Conservation (phyloP, 1,140 invertebrate species). For the Heliconius nattereri region DNA sequence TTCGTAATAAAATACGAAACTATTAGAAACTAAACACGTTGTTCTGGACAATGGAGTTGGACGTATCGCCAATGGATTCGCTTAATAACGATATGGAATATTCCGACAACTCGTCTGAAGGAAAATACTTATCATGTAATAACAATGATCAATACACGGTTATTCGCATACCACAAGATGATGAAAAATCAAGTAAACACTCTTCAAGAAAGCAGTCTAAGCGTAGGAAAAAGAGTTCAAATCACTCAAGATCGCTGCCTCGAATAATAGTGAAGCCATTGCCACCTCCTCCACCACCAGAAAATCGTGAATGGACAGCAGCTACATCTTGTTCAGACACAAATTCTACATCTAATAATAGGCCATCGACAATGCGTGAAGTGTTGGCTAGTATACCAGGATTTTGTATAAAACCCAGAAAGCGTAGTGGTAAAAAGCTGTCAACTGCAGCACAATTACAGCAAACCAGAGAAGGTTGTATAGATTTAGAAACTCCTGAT, state of each 20-base stretch:
- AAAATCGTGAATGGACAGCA: conserved; percentile 75
- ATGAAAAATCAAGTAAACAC: conserved; percentile 72
- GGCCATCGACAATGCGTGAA: conserved; percentile 90
- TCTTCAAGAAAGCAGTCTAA: conserved; percentile 88
- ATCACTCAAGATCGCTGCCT: conserved; percentile 85
- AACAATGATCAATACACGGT: conserved; percentile 74
- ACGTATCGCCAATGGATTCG: conserved; percentile 64
- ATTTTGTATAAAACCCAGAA: conserved; percentile 91
- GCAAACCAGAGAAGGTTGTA: conserved; percentile 94
- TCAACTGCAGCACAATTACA: conserved; percentile 95
- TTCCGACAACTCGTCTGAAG: conserved; percentile 70
- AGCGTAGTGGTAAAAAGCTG: conserved; percentile 90
- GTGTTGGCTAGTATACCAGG: conserved; percentile 94
- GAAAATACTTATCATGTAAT: conserved; percentile 68
- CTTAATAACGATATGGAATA: conserved; percentile 68
- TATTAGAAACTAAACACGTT: conserved; percentile 43
- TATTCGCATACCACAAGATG: conserved; percentile 73
- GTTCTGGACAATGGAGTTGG: conserved; percentile 68
- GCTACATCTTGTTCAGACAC: conserved; percentile 66
- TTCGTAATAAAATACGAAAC: conserved; percentile 46
- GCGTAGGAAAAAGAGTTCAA: conserved; percentile 88
- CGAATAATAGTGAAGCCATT: conserved; percentile 87
- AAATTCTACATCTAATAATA: conserved; percentile 57
- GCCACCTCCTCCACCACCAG: conserved; percentile 82
- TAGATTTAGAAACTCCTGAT: conserved; percentile 98